Evolutionary conservation across 2,888 invertebrate genomes (phyloP).

Genomic region (Melieria omissa): DNA sequence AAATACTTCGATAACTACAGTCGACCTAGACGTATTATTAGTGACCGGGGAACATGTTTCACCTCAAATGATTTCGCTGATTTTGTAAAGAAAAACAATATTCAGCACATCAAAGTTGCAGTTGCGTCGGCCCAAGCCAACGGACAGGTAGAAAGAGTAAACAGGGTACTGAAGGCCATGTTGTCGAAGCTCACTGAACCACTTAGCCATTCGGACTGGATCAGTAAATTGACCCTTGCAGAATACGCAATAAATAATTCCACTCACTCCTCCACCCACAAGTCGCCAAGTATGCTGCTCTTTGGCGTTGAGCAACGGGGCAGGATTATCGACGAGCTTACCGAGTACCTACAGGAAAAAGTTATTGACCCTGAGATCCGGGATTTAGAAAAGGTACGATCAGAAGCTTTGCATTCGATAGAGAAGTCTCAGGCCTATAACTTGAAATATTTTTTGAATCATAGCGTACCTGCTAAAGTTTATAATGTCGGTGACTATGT

Average conservation of each 20-base stretch:
- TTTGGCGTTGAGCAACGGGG: slow-evolving; percentile 23
- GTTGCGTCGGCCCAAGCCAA: slow-evolving; percentile 20
- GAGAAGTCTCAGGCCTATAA: slow-evolving; percentile 12
- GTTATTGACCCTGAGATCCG: neutral
- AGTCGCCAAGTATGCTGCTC: slow-evolving; percentile 21
- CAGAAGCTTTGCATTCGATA: neutral
- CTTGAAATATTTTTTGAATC: slow-evolving; percentile 13
- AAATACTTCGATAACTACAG: slow-evolving; percentile 16
- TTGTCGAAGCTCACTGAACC: slow-evolving; percentile 22
- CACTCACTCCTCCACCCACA: slow-evolving; percentile 7
- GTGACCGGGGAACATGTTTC: slow-evolving; percentile 21
- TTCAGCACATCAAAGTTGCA: slow-evolving; percentile 24
- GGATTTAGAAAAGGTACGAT: slow-evolving; percentile 5
- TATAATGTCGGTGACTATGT: slow-evolving; percentile 37
- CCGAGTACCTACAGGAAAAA: slow-evolving; percentile 25
- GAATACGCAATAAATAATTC: slow-evolving; percentile 32
- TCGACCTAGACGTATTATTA: slow-evolving; percentile 11
- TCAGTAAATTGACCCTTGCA: neutral
- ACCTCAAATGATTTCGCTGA: slow-evolving; percentile 20
- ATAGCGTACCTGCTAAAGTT: slow-evolving; percentile 1
- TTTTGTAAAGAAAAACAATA: slow-evolving; percentile 14
- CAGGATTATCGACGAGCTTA: slow-evolving; percentile 13
- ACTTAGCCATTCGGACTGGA: slow-evolving; percentile 20
- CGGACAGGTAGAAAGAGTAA: slow-evolving; percentile 7
- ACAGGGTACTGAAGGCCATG: slow-evolving; percentile 18